Evolutionary conservation across 2,888 invertebrate species (phyloP), one percentile per base, ranked within the genome.

Genomic region (Acronicta leporina): DNA sequence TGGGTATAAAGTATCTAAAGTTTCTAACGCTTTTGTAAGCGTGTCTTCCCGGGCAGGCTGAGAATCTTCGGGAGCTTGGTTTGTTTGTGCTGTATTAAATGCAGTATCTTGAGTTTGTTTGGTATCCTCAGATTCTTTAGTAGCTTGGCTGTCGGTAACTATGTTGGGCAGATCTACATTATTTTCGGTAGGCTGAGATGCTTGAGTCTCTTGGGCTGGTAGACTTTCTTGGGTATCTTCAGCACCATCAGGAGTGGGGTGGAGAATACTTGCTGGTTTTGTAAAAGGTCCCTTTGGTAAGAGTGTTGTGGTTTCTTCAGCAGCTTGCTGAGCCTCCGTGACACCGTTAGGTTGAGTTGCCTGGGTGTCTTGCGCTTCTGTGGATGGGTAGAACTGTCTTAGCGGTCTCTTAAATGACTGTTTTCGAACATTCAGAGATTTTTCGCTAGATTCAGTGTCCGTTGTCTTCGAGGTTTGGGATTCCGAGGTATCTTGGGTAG

Each of bases 291-390:
- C 27, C 27, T 27, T 27, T 27, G 27, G 7, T 27, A 6, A 27
- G 3, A 5, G 14, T 13, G 2, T 11, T 15, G 20, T 20, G 10
- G 35, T 16, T 11, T 42, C 54, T 49, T 0, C 15, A 1, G 20
- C 33, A 1, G 63, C 44, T 63, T 5, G 35, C 41, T 63, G 16
- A 48, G 5, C 20, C 0, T 15, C 6, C 41, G 10, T 35, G 41
- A 30, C 0, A n/a, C 9, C 15, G 47, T 16, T 30, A 4, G 38
- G 20, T 48, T 14, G 43, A 30, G 11, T 30, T 16, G 20, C 27
- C 15, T 5, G 7, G 15, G 41, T 50, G 2, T n/a, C 40, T 48
- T 25, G 38, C 2, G 6, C 11, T 8, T 20, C 16, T 13, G 16
- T 4, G 20, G 16, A 13, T 13, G 27, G n/a, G 2, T 45, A 8